Base-by-base conservation (phyloP, 1,140 invertebrate genomes). In the Formica selysi region DNA sequence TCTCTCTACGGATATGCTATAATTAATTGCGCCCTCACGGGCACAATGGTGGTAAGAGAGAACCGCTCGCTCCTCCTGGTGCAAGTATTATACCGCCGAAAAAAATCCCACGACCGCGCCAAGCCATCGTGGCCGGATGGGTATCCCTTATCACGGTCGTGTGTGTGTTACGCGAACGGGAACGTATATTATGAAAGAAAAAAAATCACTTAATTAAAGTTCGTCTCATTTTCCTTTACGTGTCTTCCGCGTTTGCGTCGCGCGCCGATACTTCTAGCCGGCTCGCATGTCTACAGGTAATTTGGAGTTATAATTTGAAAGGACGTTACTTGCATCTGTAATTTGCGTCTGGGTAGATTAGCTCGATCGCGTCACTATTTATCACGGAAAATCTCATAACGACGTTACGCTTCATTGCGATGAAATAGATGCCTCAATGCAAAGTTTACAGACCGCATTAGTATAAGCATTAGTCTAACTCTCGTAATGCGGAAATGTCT, bases 11-110 rank as follows among this genome's bases (percentile, higher is more conserved):
- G 92, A 74, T 92, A 92, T 90, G 91, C 92, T 92, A 93, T 94
- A 94, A 94, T 94, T 94, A 94, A 94, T 94, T 94, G 94, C 86
- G 84, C 87, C 91, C 91, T 92, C 88, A 91, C 91, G 89, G 92
- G 89, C 86, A 94, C 93, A 94, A 94, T 93, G 87, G 86, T 86
- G 86, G 51, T 57, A 76, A 48, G 78, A 57, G 79, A 73, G 76
- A 76, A 10, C 19, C 8, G 26, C 29, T 22, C 29, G 51, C 22
- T 11, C 38, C 51, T 59, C 44, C 16, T 19, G 51, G 32, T 44
- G 84, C 76, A 70, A 48, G 90, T 90, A 92, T 93, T 94, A 93
- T 92, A 93, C 87, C 65, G 67, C 79, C 76, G 65, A 86, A 93
- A 93, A 93, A 93, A 94, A 92, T 92, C 89, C 91, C 91, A 93